phyloP scores from a whole-genome alignment of 2,113 vertebrate genomes.

The Chlorodrepanis virens region DNA sequence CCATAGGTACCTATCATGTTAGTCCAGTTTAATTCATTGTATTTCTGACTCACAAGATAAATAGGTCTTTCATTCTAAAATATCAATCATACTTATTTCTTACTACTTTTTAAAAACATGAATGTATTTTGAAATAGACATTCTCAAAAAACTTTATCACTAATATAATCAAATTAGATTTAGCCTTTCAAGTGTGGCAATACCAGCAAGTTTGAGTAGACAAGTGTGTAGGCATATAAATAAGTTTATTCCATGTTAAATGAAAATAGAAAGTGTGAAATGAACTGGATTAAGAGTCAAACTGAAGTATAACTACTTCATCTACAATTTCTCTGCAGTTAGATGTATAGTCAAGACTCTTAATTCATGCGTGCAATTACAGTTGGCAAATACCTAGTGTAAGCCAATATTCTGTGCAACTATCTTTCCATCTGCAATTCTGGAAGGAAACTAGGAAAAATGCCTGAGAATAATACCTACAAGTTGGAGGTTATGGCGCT shows the following conservation, averaged over 20 bases:
- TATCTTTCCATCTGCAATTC: not conserved
- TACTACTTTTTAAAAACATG: not conserved
- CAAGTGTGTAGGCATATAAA: not conserved
- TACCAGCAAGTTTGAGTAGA: not conserved
- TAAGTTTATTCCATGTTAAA: not conserved
- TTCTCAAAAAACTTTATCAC: not conserved
- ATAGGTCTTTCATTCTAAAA: not conserved
- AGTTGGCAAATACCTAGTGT: not conserved
- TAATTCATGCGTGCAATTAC: not conserved
- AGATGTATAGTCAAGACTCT: not conserved
- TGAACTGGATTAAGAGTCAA: not conserved
- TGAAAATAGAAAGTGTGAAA: constrained; percentile 6
- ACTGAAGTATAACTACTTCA: not conserved
- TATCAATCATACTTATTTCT: not conserved
- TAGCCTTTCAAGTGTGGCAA: not conserved
- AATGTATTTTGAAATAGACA: not conserved
- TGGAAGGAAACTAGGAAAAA: not conserved
- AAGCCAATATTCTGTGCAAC: not conserved
- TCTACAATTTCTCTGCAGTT: not conserved
- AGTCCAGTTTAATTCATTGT: not conserved
- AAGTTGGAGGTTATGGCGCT: not conserved
- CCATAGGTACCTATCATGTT: not conserved
- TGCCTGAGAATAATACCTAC: not conserved
- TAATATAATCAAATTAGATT: not conserved
- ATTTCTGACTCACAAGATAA: not conserved